Evolutionary conservation across 2,113 vertebrate species (phyloP).

Genomic region (Typhlomys cinereus): DNA sequence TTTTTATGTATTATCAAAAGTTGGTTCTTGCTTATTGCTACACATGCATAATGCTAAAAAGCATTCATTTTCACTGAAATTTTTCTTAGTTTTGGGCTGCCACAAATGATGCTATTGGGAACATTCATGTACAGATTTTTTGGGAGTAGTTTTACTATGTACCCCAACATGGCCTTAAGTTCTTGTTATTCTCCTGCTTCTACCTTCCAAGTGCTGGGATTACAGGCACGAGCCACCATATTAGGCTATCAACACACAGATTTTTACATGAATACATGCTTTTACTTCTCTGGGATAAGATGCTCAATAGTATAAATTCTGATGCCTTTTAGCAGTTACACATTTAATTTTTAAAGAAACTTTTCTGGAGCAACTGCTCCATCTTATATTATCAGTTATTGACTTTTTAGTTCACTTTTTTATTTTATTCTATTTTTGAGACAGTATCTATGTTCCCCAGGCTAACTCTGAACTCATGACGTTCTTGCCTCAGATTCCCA

Average conservation of each 20-base stretch:
- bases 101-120: not conserved
- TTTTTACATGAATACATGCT: not conserved
- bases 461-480: too few species aligned
- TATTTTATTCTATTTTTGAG: too few species aligned
- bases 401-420: not conserved
- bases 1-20: not conserved
- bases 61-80: not conserved
- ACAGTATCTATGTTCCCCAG: too few species aligned
- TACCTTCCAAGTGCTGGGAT: not conserved
- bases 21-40: not conserved
- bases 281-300: not conserved
- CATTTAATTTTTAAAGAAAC: conserved; percentile 21
- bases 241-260: not conserved
- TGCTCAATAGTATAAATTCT: not conserved
- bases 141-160: not conserved
- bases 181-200: not conserved
- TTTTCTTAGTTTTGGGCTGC: not conserved
- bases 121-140: not conserved
- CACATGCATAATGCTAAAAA: not conserved
- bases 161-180: not conserved
- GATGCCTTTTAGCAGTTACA: not conserved
- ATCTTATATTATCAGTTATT: not conserved
- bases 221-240: not conserved
- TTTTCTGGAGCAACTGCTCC: not conserved
- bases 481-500: too few species aligned